Conservation (phyloP, 2,888 invertebrate species). For the Neoscelio sp. region DNA sequence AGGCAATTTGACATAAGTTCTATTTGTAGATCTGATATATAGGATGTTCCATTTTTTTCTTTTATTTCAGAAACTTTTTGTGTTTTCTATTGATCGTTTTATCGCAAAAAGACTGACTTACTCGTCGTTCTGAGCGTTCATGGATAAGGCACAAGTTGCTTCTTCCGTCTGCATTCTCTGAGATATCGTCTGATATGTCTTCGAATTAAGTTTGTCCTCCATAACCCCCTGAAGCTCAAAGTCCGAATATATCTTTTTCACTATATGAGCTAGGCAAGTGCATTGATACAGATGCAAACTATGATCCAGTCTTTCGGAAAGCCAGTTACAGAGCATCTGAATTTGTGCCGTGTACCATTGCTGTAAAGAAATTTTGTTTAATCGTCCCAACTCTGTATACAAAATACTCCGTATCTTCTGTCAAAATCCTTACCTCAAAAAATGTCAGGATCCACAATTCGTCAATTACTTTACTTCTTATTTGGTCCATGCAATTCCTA, state of each 20-base stretch:
- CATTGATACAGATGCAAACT: slow-evolving; percentile 98
- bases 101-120: slow-evolving; percentile 77
- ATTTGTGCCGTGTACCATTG: slow-evolving; percentile 98
- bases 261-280: slow-evolving; percentile 97
- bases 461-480: slow-evolving; percentile 97
- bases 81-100: too few species aligned
- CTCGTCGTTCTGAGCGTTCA: slow-evolving; percentile 91
- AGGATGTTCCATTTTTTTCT: too few species aligned
- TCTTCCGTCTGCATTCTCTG: slow-evolving; percentile 98
- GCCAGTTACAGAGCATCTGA: slow-evolving; percentile 96
- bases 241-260: slow-evolving; percentile 99
- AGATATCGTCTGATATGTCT: slow-evolving; percentile 96
- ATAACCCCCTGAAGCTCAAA: slow-evolving; percentile 99
- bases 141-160: slow-evolving; percentile 94
- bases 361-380: slow-evolving; percentile 85
- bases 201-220: slow-evolving; percentile 98
- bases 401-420: too few species aligned
- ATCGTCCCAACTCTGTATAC: too few species aligned
- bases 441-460: slow-evolving; percentile 93
- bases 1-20: background rate
- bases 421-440: slow-evolving; percentile 88
- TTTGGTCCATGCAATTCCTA: slow-evolving; percentile 98
- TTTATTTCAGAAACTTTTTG: too few species aligned
- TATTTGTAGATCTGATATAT: too few species aligned
- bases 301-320: slow-evolving; percentile 95